Percentiles rank a stretch among this genome's conserved stretches.
Evolutionary conservation across 2,113 vertebrate species (phyloP).

Genomic region (Podarcis cretensis): DNA sequence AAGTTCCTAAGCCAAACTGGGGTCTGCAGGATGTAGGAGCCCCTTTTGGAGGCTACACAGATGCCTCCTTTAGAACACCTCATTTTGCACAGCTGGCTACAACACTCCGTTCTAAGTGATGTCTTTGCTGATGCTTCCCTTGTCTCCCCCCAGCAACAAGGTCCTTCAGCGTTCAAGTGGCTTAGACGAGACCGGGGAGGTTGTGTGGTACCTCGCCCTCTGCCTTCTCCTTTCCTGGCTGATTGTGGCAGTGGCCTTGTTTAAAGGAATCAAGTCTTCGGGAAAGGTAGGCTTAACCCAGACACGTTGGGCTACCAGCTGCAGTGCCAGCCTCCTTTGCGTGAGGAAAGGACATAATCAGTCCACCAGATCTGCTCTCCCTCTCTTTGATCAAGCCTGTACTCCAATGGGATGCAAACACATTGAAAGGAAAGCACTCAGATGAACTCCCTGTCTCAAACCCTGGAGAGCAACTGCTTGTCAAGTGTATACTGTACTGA

Average conservation of each 20-base stretch:
- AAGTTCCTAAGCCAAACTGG: not conserved
- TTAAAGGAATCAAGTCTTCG: slow-evolving; percentile 95
- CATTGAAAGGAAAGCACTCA: too few relatives aligned
- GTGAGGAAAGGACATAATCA: not conserved
- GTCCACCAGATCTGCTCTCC: too few relatives aligned
- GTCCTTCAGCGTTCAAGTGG: slow-evolving; percentile 84
- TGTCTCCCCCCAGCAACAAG: slow-evolving; percentile 77
- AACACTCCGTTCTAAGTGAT: too few relatives aligned
- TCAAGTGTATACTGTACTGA: too few relatives aligned
- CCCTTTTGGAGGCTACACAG: not conserved
- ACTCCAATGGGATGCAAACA: too few relatives aligned
- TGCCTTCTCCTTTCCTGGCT: slow-evolving; percentile 90
- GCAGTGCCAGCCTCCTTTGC: not conserved
- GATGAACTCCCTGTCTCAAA: too few relatives aligned
- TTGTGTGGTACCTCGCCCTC: slow-evolving; percentile 95
- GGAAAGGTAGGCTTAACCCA: slow-evolving; percentile 84
- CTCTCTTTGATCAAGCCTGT: not conserved
- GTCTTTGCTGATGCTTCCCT: not conserved
- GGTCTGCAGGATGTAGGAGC: too few relatives aligned
- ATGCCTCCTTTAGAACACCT: not conserved
- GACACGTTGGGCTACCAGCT: too few relatives aligned
- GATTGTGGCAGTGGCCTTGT: slow-evolving; percentile 81
- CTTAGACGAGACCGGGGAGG: slow-evolving; percentile 84
- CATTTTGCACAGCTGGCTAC: not conserved
- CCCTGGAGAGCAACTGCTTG: too few relatives aligned